Percentiles rank a stretch among this genome's conserved stretches.
These are phyloP conservation scores for Tribolium madens DNA, from an alignment of 1,140 invertebrate species.

Conservation along the genomic window DNA sequence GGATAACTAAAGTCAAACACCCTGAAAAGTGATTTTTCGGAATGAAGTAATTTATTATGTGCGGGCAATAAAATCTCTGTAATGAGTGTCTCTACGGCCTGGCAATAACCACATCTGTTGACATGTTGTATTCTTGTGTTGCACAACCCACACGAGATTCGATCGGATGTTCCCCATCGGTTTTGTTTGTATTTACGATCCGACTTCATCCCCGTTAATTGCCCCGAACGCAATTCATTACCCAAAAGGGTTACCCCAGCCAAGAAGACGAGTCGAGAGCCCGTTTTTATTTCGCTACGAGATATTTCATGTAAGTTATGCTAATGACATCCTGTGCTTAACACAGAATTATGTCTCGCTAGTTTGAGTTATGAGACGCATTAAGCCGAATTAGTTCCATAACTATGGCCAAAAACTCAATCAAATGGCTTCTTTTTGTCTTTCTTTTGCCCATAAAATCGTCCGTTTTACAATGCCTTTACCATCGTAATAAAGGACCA, in stretches of 20 bases:
- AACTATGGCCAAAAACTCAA: conserved; percentile 20
- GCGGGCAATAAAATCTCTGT: conserved; percentile 40
- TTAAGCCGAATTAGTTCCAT: conserved; percentile 38
- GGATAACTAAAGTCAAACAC: neutral
- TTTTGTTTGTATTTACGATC: conserved; percentile 33
- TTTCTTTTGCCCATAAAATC: conserved; percentile 12
- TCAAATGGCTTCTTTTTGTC: conserved; percentile 2
- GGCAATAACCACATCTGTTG: conserved; percentile 45
- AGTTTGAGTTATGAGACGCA: conserved; percentile 35
- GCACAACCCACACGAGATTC: conserved; percentile 16
- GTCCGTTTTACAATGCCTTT: too few species aligned
- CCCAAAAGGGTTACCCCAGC: conserved; percentile 26
- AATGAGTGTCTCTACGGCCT: conserved; percentile 41
- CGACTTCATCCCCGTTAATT: conserved; percentile 40
- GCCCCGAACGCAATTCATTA: conserved; percentile 39
- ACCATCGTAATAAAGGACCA: neutral
- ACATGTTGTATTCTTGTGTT: conserved; percentile 38
- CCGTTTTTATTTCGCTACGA: conserved; percentile 21
- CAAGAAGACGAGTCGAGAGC: conserved; percentile 7
- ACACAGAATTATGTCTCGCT: conserved; percentile 29
- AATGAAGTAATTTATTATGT: neutral
- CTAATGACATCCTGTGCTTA: conserved; percentile 45
- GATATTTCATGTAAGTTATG: conserved; percentile 42
- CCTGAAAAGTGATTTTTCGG: neutral
- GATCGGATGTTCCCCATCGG: conserved; percentile 17